Base-by-base conservation (phyloP, 2,888 invertebrate genomes). In the Drosophila sordidapex region DNA sequence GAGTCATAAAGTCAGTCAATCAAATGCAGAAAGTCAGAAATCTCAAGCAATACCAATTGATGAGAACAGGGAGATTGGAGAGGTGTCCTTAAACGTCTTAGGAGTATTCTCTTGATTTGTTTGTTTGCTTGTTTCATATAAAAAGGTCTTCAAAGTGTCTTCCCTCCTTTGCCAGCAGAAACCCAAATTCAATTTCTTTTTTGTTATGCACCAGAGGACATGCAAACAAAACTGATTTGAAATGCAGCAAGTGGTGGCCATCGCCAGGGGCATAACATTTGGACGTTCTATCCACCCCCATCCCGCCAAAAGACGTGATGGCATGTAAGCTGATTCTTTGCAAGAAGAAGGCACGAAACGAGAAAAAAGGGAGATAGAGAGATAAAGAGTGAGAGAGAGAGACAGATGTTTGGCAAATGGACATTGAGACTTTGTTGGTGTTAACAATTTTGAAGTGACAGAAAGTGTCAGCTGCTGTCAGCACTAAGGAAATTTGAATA, bases 141-240 rank as follows among this genome's bases (percentile, higher is more conserved):
- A 69, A 78, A 71, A 64, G 64, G 72, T 79, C 63, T 80, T 76
- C 59, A 80, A 76, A 76, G 76, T 76, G 76, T 66, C 62, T 69
- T 46, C 58, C 27, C 21, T 48, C 15, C 27, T n/a, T 49, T 57
- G 76, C 51, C 61, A 40, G 49, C 43, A 57, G 21, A 57, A 85
- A 74, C 81, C 78, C 73, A 89, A 85, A 83, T 83, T 89, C 82
- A 78, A 88, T 85, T 87, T 82, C 65, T 68, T 71, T 72, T 79
- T 82, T 80, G 72, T 78, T 75, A 80, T 81, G 77, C 89, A 79
- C 83, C 79, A 83, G 73, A 79, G 79, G 86, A 87, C 77, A 86
- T 88, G 87, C 85, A 84, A 87, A 89, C 87, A 74, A 85, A 84
- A 87, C 87, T 82, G 89, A 89, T 89, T 87, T 89, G 52, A 78